phyloP scores from a whole-genome alignment of 64 coral and sea anemone species.

The Porites lutea region DNA sequence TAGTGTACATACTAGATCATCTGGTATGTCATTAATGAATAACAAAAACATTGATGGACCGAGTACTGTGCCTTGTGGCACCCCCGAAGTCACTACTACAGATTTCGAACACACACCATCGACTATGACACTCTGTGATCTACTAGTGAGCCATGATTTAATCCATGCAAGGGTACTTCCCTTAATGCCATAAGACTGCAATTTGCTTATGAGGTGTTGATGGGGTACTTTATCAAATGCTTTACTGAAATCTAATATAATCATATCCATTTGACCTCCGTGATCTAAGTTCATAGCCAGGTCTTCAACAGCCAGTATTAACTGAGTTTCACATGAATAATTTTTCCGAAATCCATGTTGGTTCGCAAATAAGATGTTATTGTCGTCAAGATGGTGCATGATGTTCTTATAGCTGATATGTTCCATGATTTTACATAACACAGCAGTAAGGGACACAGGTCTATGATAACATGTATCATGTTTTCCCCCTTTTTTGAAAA shows the following conservation, averaged over 20 bases:
- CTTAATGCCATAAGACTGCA: constrained; percentile 49
- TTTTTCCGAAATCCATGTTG: constrained; percentile 63
- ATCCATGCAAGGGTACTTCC: constrained; percentile 34
- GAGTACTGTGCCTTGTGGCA: constrained; percentile 42
- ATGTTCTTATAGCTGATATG: constrained; percentile 58
- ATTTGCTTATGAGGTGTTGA: background rate
- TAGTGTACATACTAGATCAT: constrained; percentile 11
- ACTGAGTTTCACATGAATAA: constrained; percentile 56
- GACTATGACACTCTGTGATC: constrained; percentile 33
- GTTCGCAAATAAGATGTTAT: constrained; percentile 63
- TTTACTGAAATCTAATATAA: constrained; percentile 37
- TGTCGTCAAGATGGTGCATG: constrained; percentile 71
- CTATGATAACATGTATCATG: constrained; percentile 64
- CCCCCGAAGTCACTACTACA: constrained; percentile 19
- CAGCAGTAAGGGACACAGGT: constrained; percentile 31
- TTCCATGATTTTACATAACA: constrained; percentile 69
- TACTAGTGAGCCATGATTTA: constrained; percentile 39
- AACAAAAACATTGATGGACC: constrained; percentile 49
- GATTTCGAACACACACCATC: constrained; percentile 38
- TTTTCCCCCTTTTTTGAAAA: constrained; percentile 49
- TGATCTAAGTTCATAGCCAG: constrained; percentile 24
- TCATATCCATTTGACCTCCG: background rate
- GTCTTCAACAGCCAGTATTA: constrained; percentile 45
- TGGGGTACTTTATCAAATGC: constrained; percentile 27
- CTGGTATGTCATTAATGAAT: background rate